phyloP scores from a whole-genome alignment of 2,113 vertebrate species.

The Speoplatyrhinus poulsoni region DNA sequence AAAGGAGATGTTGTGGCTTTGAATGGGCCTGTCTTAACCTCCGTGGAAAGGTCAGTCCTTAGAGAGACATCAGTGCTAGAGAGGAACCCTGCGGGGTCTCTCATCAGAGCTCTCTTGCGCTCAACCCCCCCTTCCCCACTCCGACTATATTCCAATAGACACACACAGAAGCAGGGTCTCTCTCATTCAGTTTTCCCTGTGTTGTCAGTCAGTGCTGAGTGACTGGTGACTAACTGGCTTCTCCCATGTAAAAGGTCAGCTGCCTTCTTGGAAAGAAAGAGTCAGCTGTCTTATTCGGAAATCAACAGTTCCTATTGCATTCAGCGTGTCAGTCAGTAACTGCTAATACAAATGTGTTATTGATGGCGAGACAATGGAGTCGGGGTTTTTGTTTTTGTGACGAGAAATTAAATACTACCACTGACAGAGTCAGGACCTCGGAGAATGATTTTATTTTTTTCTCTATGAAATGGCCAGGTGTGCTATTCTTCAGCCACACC shows the following conservation, averaged over 20 bases:
- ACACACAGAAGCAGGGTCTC: constrained; percentile 7
- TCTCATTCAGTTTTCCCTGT: constrained; percentile 61
- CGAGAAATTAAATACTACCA: neutral
- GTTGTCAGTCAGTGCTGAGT: constrained; percentile 70
- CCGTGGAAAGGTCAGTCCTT: neutral
- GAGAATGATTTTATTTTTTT: constrained; percentile 12
- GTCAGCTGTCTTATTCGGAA: constrained; percentile 66
- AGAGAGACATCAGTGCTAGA: constrained; percentile 31
- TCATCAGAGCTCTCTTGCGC: neutral
- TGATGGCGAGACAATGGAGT: constrained; percentile 35
- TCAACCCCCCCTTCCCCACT: constrained; percentile 3
- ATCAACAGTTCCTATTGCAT: constrained; percentile 64
- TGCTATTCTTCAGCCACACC: constrained; percentile 38
- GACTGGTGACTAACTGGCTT: constrained; percentile 67
- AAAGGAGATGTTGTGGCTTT: constrained; percentile 50
- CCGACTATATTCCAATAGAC: constrained; percentile 8
- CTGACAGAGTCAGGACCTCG: neutral
- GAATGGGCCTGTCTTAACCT: constrained; percentile 59
- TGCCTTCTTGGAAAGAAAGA: constrained; percentile 54
- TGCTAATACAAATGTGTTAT: constrained; percentile 65
- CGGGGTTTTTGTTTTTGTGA: constrained; percentile 30
- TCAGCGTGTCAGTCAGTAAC: constrained; percentile 49
- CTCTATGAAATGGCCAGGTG: constrained; percentile 28
- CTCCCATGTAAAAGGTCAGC: constrained; percentile 60
- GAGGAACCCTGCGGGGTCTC: constrained; percentile 23